Base-by-base conservation (phyloP, 1,140 invertebrate genomes). In the Drosophila nebulosa region DNA sequence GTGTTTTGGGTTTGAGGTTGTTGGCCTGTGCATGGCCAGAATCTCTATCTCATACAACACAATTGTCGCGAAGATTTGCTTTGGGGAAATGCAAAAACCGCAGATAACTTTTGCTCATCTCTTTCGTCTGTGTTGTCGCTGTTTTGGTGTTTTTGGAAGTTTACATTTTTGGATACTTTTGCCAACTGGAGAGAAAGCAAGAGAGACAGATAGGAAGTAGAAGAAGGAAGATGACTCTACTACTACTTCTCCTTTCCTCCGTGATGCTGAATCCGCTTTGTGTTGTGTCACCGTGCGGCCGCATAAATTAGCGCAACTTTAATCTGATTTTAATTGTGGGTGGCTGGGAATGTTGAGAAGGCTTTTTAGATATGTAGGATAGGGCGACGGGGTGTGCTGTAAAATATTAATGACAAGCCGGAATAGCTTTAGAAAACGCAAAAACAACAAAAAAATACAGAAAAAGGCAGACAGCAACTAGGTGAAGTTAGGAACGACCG, bases 271-370 rank as follows among this genome's bases (percentile, higher is more conserved):
- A 69, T 74, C 53, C 68, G 70, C 74, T 83, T 86, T 88, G 83
- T 88, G 83, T 83, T 88, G 76, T 86, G 83, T 79, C 83, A 77
- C 70, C 83, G 83, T 86, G 83, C 84, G 83, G 83, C 83, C 68
- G 83, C 83, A 86, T 86, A 86, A 86, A 86, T 86, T 86, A 86
- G 83, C 83, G 78, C 68, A 83, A 88, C 83, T 86, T 86, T 86
- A 86, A 86, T 86, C 83, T 88, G 83, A 86, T 86, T 86, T 86
- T 86, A 86, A 86, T 86, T 88, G 83, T 76, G 78, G 80, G 66
- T 68, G 78, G 83, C 10, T 21, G 42, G 14, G 2, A 1, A 42
- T 42, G 14, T 42, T 36, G 46, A 69, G 39, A n/a, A 16, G 21
- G 46, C 14, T 32, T 42, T 42, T 42, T 42, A 42, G 39, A 42